Evolutionary conservation across 2,888 invertebrate species (phyloP).

Genomic region (Drosophila kuntzei): DNA sequence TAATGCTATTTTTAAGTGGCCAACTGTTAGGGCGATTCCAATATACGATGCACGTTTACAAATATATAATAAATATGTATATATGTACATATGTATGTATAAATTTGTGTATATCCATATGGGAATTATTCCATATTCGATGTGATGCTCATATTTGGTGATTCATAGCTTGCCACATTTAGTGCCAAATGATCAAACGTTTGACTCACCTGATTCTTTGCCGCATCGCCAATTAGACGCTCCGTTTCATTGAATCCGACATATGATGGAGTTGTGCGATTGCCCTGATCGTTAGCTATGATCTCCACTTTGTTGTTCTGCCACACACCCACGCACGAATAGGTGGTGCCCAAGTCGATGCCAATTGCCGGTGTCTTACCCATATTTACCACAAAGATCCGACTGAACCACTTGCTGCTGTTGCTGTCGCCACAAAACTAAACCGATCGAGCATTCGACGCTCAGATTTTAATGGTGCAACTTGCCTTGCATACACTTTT

Average conservation of each 20-base stretch:
- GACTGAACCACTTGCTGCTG: slow-evolving; percentile 18
- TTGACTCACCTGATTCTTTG: slow-evolving; percentile 91
- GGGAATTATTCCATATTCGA: slow-evolving; percentile 5
- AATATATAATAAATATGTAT: neutral
- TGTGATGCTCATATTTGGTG: slow-evolving; percentile 39
- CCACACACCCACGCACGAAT: slow-evolving; percentile 94
- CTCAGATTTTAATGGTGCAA: slow-evolving; percentile 56
- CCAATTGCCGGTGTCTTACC: slow-evolving; percentile 88
- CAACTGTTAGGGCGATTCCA: slow-evolving; percentile 18
- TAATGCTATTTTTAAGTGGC: slow-evolving; percentile 38
- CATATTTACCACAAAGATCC: slow-evolving; percentile 62
- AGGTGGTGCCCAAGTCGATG: slow-evolving; percentile 95
- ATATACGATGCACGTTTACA: slow-evolving; percentile 5
- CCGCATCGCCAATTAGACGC: slow-evolving; percentile 93
- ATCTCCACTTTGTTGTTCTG: slow-evolving; percentile 93
- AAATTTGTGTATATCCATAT: neutral
- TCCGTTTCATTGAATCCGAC: slow-evolving; percentile 95
- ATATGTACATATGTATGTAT: neutral
- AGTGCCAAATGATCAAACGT: slow-evolving; percentile 11
- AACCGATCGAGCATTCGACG: slow-evolving; percentile 30
- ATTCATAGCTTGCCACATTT: slow-evolving; percentile 21
- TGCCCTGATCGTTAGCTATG: slow-evolving; percentile 95
- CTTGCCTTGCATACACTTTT: slow-evolving; percentile 27
- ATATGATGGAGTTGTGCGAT: slow-evolving; percentile 94
- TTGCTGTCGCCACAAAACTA: slow-evolving; percentile 42